Evolutionary conservation across 1,140 invertebrate genomes (phyloP).

Genomic region (Drosophila quadrilineata): DNA sequence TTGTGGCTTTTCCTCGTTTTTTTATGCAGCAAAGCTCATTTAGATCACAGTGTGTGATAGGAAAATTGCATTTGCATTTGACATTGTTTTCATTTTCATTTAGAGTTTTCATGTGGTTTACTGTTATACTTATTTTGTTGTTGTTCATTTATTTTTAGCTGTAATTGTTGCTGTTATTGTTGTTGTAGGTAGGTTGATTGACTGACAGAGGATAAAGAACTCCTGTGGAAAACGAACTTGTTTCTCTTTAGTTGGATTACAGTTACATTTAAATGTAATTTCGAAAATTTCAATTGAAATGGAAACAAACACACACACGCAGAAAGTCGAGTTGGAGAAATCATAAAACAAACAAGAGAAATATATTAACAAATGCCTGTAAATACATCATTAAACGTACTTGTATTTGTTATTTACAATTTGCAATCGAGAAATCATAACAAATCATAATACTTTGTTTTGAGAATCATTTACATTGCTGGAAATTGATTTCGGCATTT

Average conservation of each 20-base stretch:
- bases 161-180: slow-evolving; percentile 7
- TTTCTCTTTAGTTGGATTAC: too few species aligned
- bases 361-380: slow-evolving; percentile 35
- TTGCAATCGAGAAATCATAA: slow-evolving; percentile 30
- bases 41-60: slow-evolving; percentile 61
- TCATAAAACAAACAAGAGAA: too few species aligned
- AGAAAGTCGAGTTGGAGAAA: slow-evolving; percentile 45
- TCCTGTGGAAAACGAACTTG: too few species aligned
- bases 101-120: too few species aligned
- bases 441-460: neutral
- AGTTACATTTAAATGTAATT: too few species aligned
- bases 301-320: slow-evolving; percentile 64
- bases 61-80: slow-evolving; percentile 61
- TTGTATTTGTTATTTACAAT: slow-evolving; percentile 60
- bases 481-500: slow-evolving; percentile 10
- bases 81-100: slow-evolving; percentile 36
- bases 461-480: slow-evolving; percentile 19
- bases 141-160: slow-evolving; percentile 12
- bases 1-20: slow-evolving; percentile 34
- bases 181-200: slow-evolving; percentile 19
- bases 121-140: too few species aligned
- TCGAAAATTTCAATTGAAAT: too few species aligned
- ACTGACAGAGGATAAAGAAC: too few species aligned
- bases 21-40: slow-evolving; percentile 61
- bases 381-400: too few species aligned